Conservation (phyloP, 2,113 vertebrate species). For the Petrocephalus zakoni region DNA sequence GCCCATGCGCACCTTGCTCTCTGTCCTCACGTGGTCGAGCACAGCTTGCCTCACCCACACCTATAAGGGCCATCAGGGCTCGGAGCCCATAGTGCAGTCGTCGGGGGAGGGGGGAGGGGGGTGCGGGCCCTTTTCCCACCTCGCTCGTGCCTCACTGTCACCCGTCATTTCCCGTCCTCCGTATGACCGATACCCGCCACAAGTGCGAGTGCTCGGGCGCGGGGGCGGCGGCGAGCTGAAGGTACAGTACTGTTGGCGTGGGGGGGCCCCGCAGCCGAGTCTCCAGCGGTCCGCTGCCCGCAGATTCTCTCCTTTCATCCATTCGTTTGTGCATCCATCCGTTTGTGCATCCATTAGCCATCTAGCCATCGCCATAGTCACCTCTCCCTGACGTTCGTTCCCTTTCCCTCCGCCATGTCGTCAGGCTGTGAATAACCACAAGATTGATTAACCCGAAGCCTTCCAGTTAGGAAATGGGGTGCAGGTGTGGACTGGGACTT, state of each 20-base stretch:
- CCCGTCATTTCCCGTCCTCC: background rate
- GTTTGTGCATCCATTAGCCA: background rate
- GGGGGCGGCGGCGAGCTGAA: background rate
- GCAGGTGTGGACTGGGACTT: background rate
- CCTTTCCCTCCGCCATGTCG: background rate
- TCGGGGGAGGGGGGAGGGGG: background rate
- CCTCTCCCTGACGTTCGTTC: background rate
- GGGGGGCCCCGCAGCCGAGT: background rate
- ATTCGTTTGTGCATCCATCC: background rate
- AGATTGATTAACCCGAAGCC: background rate
- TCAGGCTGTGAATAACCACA: background rate
- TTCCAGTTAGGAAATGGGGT: background rate
- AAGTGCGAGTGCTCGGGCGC: background rate
- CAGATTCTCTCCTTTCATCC: background rate
- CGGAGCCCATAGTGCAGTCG: background rate
- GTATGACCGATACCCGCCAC: background rate
- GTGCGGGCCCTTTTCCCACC: background rate
- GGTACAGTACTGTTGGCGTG: background rate
- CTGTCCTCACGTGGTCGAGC: background rate
- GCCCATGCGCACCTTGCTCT: constrained; percentile 6
- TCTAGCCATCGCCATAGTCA: background rate
- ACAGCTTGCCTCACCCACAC: constrained; percentile 2
- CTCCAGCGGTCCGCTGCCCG: background rate
- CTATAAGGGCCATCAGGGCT: background rate
- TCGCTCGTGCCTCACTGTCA: background rate